Conservation (phyloP, 2,888 invertebrate genomes). For the Leucophenga maculata region DNA sequence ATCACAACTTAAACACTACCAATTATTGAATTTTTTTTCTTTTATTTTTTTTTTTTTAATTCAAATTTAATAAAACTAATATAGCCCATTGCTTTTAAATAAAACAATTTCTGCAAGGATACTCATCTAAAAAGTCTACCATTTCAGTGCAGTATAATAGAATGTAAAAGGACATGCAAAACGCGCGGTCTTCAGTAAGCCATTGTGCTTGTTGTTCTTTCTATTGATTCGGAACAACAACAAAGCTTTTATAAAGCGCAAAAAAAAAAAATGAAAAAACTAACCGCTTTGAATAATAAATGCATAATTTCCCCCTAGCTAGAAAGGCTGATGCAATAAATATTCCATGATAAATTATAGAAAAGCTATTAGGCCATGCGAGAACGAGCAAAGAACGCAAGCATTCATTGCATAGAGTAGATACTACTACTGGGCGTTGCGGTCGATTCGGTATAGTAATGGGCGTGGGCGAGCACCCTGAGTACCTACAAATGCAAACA, state of each 20-base stretch:
- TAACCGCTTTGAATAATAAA: slow-evolving; percentile 58
- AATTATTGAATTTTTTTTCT: too few relatives aligned
- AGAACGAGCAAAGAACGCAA: not conserved
- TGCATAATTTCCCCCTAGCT: slow-evolving; percentile 57
- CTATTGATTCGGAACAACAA: slow-evolving; percentile 16
- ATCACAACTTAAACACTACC: too few relatives aligned
- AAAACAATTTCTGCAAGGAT: slow-evolving; percentile 11
- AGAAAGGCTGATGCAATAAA: slow-evolving; percentile 61
- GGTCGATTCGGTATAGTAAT: slow-evolving; percentile 1
- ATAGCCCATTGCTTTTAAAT: not conserved
- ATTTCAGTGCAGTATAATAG: not conserved
- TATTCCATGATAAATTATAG: slow-evolving; percentile 63
- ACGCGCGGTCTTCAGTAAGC: not conserved
- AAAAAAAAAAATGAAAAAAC: slow-evolving; percentile 24
- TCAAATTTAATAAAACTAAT: not conserved
- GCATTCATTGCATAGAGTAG: not conserved
- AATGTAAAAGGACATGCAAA: slow-evolving; percentile 16
- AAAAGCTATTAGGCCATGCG: slow-evolving; percentile 59
- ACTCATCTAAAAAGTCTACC: not conserved
- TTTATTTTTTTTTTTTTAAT: too few relatives aligned
- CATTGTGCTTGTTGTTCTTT: slow-evolving; percentile 10
- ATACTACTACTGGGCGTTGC: slow-evolving; percentile 14
- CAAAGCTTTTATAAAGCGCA: slow-evolving; percentile 21
- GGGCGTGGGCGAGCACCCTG: slow-evolving; percentile 23
- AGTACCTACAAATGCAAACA: slow-evolving; percentile 20